These are phyloP conservation scores for Scomber scombrus DNA, from an alignment of 2,113 vertebrate species.

Conservation along the genomic window DNA sequence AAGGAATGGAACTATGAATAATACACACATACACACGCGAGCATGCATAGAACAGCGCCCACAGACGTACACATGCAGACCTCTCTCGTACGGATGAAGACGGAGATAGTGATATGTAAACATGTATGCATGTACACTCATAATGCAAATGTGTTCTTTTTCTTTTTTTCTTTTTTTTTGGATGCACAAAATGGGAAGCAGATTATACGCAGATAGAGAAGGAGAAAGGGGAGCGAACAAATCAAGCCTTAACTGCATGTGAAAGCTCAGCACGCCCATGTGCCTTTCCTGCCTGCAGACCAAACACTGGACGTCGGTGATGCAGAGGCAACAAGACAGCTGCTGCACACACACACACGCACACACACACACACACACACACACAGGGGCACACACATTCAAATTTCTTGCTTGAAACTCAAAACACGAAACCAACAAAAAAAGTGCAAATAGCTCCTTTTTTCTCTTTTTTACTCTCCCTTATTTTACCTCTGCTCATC, in stretches of 20 bases:
- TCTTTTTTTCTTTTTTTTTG: conserved; percentile 1
- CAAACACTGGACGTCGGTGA: conserved; percentile 60
- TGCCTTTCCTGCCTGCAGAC: conserved; percentile 67
- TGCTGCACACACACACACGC: conserved; percentile 24
- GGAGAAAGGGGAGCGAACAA: conserved; percentile 16
- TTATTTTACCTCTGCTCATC: conserved; percentile 9
- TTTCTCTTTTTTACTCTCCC: neutral
- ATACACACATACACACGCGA: conserved; percentile 4
- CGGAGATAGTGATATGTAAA: conserved; percentile 4
- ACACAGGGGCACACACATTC: neutral
- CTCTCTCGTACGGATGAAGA: neutral
- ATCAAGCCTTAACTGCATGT: conserved; percentile 64
- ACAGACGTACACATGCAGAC: neutral
- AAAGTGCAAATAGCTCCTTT: neutral
- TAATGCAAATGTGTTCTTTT: neutral
- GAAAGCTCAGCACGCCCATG: conserved; percentile 70
- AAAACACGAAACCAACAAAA: neutral
- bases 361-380: conserved; percentile 16
- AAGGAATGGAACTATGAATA: conserved; percentile 44
- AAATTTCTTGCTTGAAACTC: conserved; percentile 23
- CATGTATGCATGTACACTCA: neutral
- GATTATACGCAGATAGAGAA: conserved; percentile 21
- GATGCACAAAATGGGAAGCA: neutral
- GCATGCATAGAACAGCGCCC: neutral
- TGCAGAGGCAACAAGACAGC: conserved; percentile 69